phyloP scores from a whole-genome alignment of 2,113 vertebrate genomes.

The Prionailurus bengalensis region DNA sequence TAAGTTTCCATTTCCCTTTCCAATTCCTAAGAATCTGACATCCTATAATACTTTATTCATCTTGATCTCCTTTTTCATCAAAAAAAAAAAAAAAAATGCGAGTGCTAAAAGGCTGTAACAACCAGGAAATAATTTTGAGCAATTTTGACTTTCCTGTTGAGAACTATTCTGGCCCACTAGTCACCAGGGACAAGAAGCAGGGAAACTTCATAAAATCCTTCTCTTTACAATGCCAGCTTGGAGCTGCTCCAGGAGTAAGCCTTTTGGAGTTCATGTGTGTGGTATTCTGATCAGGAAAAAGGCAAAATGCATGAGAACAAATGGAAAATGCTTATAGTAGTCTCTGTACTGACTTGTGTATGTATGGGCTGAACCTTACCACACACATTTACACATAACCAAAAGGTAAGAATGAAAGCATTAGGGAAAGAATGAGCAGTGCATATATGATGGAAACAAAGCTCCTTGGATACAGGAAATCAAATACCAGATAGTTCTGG shows the following conservation, averaged over 20 bases:
- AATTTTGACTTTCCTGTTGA: constrained; percentile 78
- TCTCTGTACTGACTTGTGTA: constrained; percentile 26
- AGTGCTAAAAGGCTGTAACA: constrained; percentile 70
- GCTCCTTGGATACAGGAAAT: neutral
- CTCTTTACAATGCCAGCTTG: constrained; percentile 75
- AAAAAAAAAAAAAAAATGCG: constrained; percentile 78
- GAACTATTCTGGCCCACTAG: constrained; percentile 69
- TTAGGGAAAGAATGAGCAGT: constrained; percentile 20
- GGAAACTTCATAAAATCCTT: constrained; percentile 76
- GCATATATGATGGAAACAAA: neutral
- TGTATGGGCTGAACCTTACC: neutral
- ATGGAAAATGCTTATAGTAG: constrained; percentile 43
- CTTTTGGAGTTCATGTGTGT: constrained; percentile 59
- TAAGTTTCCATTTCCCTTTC: constrained; percentile 76
- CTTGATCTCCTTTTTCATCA: constrained; percentile 77
- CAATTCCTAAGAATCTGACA: constrained; percentile 76
- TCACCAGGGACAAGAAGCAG: constrained; percentile 62
- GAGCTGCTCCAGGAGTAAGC: constrained; percentile 38
- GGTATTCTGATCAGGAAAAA: constrained; percentile 53
- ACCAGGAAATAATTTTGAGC: constrained; percentile 80
- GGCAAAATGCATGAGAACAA: constrained; percentile 56
- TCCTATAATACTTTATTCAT: constrained; percentile 74
- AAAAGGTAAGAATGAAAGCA: constrained; percentile 56
- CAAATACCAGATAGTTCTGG: neutral
- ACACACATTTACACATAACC: constrained; percentile 11